Evolutionary conservation across 2,113 vertebrate species (phyloP), one percentile per base, ranked within the genome.

Genomic region (Cricetomys ansorgei): DNA sequence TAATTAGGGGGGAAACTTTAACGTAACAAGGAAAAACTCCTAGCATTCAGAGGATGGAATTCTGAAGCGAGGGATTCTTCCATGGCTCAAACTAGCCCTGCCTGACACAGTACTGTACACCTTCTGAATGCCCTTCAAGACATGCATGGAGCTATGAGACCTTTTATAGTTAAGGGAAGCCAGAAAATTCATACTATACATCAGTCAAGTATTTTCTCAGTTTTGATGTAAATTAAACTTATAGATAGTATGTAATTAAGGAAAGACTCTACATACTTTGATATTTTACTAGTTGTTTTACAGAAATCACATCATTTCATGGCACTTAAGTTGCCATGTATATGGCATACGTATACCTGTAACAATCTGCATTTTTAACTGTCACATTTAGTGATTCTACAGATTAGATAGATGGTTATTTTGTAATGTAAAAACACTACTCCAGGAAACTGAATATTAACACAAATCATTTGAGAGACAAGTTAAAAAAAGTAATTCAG

Each of bases 401-500:
- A 93, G 86, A 93, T 92, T 9, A 59, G 29, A 10, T 0, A 34
- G 62, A 64, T 37, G 23, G 59, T 93, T 43, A 95, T 80, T 45
- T 53, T 8, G 0, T 43, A 76, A 69, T 80, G 25, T 45, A 76
- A 96, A 92, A 73, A 55, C 0, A 96, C 16, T 79, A 94, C 29
- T 70, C 77, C 23, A 83, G 59, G 55, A 94, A 86, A 62, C 27
- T 59, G 5, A 55, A 62, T 53, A 90, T 31, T 48, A 27, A 75
- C 23, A 85, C 25, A 95, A 92, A 69, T 50, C 59, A 93, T 79
- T 64, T 91, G 62, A 91, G 31, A 48, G 95, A 53, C 67, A 70
- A 86, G 59, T 55, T 76, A 89, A 94, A 96, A 96, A 88, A 79
- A 37, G 5, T 87, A 59, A 87, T 77, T 69, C 84, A 57, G 76